Percentiles rank a stretch among this genome's conserved stretches.
Evolutionary conservation across 2,113 vertebrate species (phyloP).

Genomic region (Rhizomys pruinosus): DNA sequence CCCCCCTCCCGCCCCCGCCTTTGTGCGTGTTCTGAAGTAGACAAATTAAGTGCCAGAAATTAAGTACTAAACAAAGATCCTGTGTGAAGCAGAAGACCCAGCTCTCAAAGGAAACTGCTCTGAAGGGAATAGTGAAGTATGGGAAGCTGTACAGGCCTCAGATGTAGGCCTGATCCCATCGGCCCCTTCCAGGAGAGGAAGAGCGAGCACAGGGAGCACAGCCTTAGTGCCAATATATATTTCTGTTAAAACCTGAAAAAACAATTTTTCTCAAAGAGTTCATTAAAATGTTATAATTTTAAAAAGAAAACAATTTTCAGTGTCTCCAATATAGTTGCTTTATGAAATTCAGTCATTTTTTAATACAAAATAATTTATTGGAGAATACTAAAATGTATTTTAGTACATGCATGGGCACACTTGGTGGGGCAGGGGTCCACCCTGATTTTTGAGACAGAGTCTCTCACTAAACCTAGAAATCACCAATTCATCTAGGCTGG

Average conservation of each 20-base stretch:
- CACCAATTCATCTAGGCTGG: neutral
- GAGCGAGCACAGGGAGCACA: neutral
- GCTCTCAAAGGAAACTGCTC: neutral
- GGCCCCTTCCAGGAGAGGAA: neutral
- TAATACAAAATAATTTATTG: neutral
- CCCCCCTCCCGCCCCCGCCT: no score
- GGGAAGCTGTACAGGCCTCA: neutral
- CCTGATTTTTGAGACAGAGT: neutral
- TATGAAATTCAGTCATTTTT: constrained; percentile 13
- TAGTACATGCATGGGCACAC: neutral
- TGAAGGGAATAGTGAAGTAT: neutral
- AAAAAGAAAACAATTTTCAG: neutral
- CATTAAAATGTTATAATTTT: neutral
- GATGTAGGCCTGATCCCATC: neutral
- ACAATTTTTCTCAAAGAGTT: neutral
- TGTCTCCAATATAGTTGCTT: neutral
- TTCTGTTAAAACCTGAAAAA: neutral
- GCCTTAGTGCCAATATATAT: neutral
- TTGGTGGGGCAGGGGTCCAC: neutral
- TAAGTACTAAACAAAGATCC: neutral
- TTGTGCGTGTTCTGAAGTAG: neutral
- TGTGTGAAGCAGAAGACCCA: neutral
- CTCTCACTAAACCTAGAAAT: neutral
- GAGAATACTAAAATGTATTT: neutral
- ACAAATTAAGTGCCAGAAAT: neutral